Conservation (phyloP, 2,797 vertebrate species). For the Pelodytes ibericus region DNA sequence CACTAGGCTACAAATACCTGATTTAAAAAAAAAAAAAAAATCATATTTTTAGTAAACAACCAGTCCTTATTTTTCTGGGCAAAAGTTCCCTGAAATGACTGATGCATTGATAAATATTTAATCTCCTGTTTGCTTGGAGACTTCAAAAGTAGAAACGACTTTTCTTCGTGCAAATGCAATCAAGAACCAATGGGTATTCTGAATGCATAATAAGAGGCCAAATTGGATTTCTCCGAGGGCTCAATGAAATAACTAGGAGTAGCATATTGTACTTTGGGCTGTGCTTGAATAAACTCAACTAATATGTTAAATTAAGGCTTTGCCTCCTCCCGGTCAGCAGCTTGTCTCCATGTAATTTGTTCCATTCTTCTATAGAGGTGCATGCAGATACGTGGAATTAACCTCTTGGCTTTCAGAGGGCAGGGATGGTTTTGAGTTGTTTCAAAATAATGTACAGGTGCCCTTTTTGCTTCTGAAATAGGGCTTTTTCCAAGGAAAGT, state of each 20-base stretch:
- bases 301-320: conserved; percentile 14
- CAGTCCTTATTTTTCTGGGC: neutral
- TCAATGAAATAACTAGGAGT: neutral
- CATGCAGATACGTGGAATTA: neutral
- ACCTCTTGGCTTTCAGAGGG: neutral
- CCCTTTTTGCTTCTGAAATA: too few relatives aligned
- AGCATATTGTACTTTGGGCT: neutral
- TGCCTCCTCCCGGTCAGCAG: neutral
- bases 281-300: conserved; percentile 1
- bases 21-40: too few relatives aligned
- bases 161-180: conserved; percentile 7
- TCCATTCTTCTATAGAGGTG: neutral
- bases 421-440: too few relatives aligned
- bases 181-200: neutral
- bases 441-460: too few relatives aligned
- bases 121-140: neutral
- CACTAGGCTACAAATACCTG: too few relatives aligned
- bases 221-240: conserved; percentile 15
- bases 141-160: neutral
- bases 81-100: neutral
- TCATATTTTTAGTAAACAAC: too few relatives aligned
- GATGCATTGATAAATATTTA: neutral
- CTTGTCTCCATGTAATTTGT: neutral
- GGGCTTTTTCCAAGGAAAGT: too few relatives aligned
- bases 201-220: conserved; percentile 10